phyloP scores from a whole-genome alignment of 2,113 vertebrate species.

The Bombycilla garrulus region DNA sequence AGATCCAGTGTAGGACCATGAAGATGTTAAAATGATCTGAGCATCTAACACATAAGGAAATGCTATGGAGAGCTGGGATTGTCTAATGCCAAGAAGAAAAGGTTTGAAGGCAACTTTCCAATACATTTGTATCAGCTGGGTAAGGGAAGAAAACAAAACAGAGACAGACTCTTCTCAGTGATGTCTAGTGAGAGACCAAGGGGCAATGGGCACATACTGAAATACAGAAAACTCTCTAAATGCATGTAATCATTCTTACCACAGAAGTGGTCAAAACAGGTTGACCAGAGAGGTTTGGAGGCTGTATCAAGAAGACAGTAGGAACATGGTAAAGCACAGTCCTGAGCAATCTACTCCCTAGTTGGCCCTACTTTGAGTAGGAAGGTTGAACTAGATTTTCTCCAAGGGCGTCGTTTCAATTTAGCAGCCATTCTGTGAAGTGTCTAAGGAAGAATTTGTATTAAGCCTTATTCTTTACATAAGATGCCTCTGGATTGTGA shows the following conservation, averaged over 20 bases:
- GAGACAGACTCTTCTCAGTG: neutral
- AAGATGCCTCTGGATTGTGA: neutral
- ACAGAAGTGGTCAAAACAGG: neutral
- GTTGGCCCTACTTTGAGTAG: neutral
- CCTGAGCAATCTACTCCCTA: neutral
- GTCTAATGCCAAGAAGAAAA: neutral
- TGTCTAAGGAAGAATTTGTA: neutral
- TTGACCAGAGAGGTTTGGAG: neutral
- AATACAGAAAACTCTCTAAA: neutral
- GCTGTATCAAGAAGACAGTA: neutral
- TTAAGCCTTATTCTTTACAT: neutral
- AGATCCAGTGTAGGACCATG: neutral
- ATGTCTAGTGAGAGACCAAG: neutral
- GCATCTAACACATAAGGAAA: neutral
- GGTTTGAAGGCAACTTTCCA: accelerated
- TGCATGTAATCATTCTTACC: neutral
- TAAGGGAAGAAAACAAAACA: neutral
- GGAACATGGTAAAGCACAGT: accelerated
- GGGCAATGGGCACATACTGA: neutral
- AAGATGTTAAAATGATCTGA: neutral
- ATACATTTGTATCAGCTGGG: neutral
- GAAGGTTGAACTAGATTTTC: neutral
- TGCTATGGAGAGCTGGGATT: neutral
- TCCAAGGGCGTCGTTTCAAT: neutral
- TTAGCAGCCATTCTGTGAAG: neutral